Percentiles rank a stretch among this genome's conserved stretches.
Conservation (phyloP, 2,888 invertebrate species). For the Odontothrips loti region DNA sequence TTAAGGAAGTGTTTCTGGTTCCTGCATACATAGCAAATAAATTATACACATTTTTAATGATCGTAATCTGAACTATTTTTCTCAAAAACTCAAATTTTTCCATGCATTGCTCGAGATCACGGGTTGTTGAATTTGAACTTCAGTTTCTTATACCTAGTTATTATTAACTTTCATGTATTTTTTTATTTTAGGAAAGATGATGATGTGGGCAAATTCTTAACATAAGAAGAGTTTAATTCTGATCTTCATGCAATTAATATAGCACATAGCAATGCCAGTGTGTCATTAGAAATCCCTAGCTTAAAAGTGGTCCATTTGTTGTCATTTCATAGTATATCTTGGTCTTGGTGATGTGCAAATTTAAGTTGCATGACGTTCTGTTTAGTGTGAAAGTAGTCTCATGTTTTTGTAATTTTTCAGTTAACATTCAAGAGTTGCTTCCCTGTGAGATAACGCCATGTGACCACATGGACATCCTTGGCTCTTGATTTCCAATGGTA, state of each 20-base stretch:
- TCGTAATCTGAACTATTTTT: not conserved
- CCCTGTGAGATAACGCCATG: not conserved
- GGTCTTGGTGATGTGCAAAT: not conserved
- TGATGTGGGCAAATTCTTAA: not conserved
- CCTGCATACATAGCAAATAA: not conserved
- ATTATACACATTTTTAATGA: not conserved
- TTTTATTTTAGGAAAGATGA: no score
- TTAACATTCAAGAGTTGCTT: conserved; percentile 8
- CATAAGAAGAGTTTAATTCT: not conserved
- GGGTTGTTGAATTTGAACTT: no score
- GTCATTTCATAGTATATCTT: not conserved
- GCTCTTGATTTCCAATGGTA: conserved; percentile 19
- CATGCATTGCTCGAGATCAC: no score
- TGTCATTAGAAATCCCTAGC: no score
- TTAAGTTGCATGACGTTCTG: not conserved
- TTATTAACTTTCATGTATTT: no score
- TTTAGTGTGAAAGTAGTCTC: not conserved
- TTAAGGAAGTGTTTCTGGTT: no score
- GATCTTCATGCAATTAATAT: no score
- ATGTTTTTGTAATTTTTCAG: conserved; percentile 12
- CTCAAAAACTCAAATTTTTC: not conserved
- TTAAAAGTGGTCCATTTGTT: not conserved
- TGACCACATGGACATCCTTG: conserved; percentile 24
- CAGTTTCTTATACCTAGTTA: no score
- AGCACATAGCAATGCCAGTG: no score